A percentile compares a stretch with the other conserved stretches of the same genome.
Evolutionary conservation across 1,140 invertebrate species (phyloP).

Genomic region (Eumeta japonica): DNA sequence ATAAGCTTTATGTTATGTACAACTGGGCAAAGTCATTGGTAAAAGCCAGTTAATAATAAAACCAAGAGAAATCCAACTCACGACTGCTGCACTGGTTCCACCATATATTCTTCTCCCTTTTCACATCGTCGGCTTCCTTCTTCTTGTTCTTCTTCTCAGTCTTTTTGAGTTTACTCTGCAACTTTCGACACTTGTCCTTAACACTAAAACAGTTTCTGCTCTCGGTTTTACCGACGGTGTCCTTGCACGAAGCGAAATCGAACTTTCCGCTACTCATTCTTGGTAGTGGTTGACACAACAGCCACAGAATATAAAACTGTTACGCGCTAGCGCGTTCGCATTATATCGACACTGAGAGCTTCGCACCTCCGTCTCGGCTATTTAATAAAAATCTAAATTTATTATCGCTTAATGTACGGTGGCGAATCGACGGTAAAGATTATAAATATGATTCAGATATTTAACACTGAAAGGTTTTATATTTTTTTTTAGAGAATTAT

Average conservation of each 20-base stretch:
- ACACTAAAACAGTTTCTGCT: conserved; percentile 47
- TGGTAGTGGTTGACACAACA: not conserved
- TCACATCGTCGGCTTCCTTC: conserved; percentile 32
- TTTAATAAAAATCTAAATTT: too few relatives aligned
- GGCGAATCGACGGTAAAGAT: conserved; percentile 41
- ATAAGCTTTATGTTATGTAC: too few relatives aligned
- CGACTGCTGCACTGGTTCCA: conserved; percentile 49
- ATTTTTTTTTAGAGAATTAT: conserved; percentile 38
- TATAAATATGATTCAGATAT: conserved; percentile 41
- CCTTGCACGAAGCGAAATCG: conserved; percentile 36
- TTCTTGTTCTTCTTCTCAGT: conserved; percentile 47
- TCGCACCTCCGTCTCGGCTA: not conserved
- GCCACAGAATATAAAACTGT: too few relatives aligned
- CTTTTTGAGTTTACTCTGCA: conserved; percentile 51
- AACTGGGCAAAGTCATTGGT: too few relatives aligned
- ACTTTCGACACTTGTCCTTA: conserved; percentile 47
- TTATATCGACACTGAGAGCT: conserved; percentile 9
- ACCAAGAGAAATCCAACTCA: conserved; percentile 35
- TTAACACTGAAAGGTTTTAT: conserved; percentile 52
- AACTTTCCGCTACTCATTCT: conserved; percentile 48
- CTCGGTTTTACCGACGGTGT: conserved; percentile 35
- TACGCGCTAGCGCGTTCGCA: too few relatives aligned
- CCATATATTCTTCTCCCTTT: conserved; percentile 48
- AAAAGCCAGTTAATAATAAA: too few relatives aligned
- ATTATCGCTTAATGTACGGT: conserved; percentile 3